Evolutionary conservation across 2,113 vertebrate species (phyloP), one percentile per base, ranked within the genome.

Genomic region (Microtus oregoni): DNA sequence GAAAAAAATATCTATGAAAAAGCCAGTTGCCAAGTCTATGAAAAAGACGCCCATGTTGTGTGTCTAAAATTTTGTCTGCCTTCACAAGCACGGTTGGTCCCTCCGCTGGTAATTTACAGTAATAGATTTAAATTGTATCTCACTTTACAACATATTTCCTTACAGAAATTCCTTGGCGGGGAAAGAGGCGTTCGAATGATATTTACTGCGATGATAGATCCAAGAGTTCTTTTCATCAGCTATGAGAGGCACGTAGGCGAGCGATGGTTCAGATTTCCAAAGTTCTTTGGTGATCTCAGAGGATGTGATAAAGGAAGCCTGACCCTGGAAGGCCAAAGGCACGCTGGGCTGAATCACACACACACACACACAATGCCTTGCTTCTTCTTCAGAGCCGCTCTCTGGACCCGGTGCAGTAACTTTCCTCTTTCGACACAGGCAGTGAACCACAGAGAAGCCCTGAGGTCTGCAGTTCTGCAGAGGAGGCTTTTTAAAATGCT

Each of bases 221-320:
- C 67, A 63, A 90, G 82, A 47, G 28, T 75, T 75, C 68, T 50
- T 17, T 35, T 92, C 82, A 58, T 1, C 11, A 85, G 32, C 30
- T 77, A 28, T 0, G 1, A 61, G 68, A 91, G 78, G 79, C 91
- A 73, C 3, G 79, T 85, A 81, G 77, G 75, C 1, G 0, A 90
- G 75, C 1, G 0, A 90, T 58, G 77, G 73, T 92, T 88, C 81
- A 92, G 96, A 94, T 77, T 90, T 73, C 81, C 76, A 76, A 96
- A 93, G 92, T 81, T 82, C 91, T 91, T 81, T 95, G 83, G 87
- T 92, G 67, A 92, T 86, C 70, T 95, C 90, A 90, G 92, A 96
- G 82, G 88, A 76, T 92, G 79, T 87, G 95, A 97, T 93, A 96
- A 97, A 70, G 87, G 90, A 95, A 95, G 93, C 61, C 88, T 82